Conservation (phyloP, 2,797 vertebrate species). For the Xenentodon cancila region DNA sequence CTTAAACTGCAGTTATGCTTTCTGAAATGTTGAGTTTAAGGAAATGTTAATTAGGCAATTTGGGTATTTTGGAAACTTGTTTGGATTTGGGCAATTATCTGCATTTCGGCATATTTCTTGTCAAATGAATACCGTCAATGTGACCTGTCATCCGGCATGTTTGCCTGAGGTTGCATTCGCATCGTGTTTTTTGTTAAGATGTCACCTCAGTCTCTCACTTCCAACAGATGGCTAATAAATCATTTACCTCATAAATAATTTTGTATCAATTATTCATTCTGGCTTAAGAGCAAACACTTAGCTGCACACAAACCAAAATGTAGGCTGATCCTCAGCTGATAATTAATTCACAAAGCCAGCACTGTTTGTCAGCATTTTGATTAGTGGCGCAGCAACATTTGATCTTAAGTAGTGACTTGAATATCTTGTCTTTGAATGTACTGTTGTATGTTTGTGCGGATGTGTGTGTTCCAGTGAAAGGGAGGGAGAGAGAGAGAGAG, state of each 20-base stretch:
- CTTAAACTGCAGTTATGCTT: too few species aligned
- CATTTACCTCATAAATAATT: constrained; percentile 66
- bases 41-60: too few species aligned
- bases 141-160: too few species aligned
- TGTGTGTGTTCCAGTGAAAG: background rate
- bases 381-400: constrained; percentile 21
- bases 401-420: constrained; percentile 39
- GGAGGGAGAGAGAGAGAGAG: background rate
- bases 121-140: too few species aligned
- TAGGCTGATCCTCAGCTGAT: constrained; percentile 7
- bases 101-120: too few species aligned
- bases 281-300: constrained; percentile 41
- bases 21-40: too few species aligned
- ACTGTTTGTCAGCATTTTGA: constrained; percentile 14
- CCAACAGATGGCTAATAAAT: too few species aligned
- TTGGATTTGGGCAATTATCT: too few species aligned
- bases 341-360: constrained; percentile 2
- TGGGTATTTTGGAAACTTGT: too few species aligned
- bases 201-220: too few species aligned
- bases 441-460: constrained; percentile 15
- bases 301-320: constrained; percentile 40
- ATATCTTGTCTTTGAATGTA: constrained; percentile 15
- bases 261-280: constrained; percentile 86
- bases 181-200: too few species aligned
- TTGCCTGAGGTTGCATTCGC: too few species aligned